Percentiles rank a stretch among this genome's conserved stretches.
These are phyloP conservation scores for Mastomys coucha DNA, from an alignment of 2,113 vertebrate genomes.

Conservation along the genomic window DNA sequence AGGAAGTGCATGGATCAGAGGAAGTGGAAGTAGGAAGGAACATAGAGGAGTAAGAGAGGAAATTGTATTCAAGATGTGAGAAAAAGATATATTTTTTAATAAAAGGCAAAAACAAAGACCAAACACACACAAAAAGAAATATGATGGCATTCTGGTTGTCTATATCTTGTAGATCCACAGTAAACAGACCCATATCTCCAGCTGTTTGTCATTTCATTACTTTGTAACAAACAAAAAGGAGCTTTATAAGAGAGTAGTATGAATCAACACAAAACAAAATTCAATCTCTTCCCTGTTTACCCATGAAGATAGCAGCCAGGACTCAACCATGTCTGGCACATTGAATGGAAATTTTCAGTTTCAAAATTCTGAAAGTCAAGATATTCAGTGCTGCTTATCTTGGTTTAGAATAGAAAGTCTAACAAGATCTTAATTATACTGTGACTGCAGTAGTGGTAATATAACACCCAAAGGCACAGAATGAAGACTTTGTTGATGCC, in stretches of 20 bases:
- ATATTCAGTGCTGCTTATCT: slow-evolving; percentile 74
- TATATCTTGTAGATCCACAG: not conserved
- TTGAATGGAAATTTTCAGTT: slow-evolving; percentile 68
- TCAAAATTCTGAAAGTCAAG: slow-evolving; percentile 52
- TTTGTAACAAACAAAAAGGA: slow-evolving; percentile 21
- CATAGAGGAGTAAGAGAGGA: not conserved
- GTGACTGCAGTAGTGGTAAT: slow-evolving; percentile 47
- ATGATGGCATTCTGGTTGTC: not conserved
- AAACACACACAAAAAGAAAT: not conserved
- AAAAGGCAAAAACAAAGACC: not conserved
- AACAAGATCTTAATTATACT: slow-evolving; percentile 76
- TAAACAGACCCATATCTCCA: not conserved
- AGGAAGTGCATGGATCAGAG: not conserved
- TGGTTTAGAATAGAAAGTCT: slow-evolving; percentile 75
- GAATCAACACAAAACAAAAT: slow-evolving; percentile 34
- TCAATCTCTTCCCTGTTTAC: not conserved
- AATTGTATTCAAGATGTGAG: not conserved
- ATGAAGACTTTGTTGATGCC: slow-evolving; percentile 54
- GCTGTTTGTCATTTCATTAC: not conserved
- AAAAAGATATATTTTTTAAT: not conserved
- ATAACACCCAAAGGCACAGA: slow-evolving; percentile 53
- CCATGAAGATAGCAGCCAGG: not conserved
- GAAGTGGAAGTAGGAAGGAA: not conserved
- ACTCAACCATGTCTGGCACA: slow-evolving; percentile 63
- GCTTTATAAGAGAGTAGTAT: slow-evolving; percentile 9